Percentiles rank a stretch among this genome's conserved stretches.
Conservation (phyloP, 2,888 invertebrate species). For the Dysmachus trigonus region DNA sequence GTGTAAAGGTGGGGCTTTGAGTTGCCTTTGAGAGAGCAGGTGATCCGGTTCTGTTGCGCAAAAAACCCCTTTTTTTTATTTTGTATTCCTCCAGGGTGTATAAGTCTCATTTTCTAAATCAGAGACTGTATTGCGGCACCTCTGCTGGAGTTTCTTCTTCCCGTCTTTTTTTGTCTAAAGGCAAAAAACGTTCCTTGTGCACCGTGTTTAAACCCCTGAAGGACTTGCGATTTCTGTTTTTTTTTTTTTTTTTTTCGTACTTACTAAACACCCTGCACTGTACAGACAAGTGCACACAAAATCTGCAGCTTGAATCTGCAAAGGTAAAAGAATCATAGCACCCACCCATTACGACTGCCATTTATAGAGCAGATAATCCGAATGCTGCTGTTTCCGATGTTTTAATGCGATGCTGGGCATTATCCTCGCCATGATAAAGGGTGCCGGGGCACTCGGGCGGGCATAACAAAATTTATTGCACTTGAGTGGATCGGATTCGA, state of each 20-base stretch:
- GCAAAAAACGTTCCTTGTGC: not conserved
- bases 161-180: not conserved
- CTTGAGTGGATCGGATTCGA: constrained; percentile 23
- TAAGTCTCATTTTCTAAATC: not conserved
- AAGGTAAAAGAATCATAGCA: not conserved
- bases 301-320: not conserved
- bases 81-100: not conserved
- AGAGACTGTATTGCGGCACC: not conserved
- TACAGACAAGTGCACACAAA: not conserved
- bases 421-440: constrained; percentile 5
- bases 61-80: not conserved
- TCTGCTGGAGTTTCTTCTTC: not conserved
- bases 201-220: not conserved
- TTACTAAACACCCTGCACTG: not conserved
- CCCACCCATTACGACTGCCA: not conserved
- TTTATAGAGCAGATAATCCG: not conserved
- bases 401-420: constrained; percentile 9
- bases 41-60: not conserved
- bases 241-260: not conserved
- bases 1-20: not conserved
- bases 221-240: not conserved
- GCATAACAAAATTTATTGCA: constrained; percentile 25
- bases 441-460: not conserved
- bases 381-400: not conserved
- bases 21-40: not conserved